Evolutionary conservation across 2,888 invertebrate genomes (phyloP).

Genomic region (Nymphalis c-album): DNA sequence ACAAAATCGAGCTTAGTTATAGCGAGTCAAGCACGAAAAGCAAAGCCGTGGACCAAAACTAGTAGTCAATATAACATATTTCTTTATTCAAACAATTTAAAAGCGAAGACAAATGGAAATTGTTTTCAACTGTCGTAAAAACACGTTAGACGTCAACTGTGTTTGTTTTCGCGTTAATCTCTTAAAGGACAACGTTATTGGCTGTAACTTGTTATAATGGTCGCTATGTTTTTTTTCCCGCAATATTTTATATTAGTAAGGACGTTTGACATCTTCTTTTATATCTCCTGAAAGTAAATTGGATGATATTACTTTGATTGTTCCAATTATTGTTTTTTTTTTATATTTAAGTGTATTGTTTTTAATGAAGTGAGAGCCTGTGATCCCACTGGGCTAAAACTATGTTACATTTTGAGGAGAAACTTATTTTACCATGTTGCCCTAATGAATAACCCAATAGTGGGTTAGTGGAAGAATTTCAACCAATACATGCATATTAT

Average conservation of each 20-base stretch:
- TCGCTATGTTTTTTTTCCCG: conserved; percentile 33
- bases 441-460: too few relatives aligned
- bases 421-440: too few relatives aligned
- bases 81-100: conserved; percentile 36
- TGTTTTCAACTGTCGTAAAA: conserved; percentile 48
- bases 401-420: background rate
- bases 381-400: too few relatives aligned
- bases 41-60: too few relatives aligned
- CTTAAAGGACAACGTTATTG: conserved; percentile 27
- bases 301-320: background rate
- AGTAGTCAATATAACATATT: too few relatives aligned
- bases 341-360: background rate
- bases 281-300: conserved; percentile 30
- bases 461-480: too few relatives aligned
- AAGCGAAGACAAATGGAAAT: conserved; percentile 52
- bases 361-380: background rate
- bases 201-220: conserved; percentile 34
- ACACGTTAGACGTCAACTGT: conserved; percentile 27
- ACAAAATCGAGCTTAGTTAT: too few relatives aligned
- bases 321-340: background rate
- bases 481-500: too few relatives aligned
- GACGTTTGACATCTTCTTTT: conserved; percentile 28
- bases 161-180: conserved; percentile 30
- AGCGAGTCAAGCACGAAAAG: too few relatives aligned
- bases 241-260: conserved; percentile 33